Evolutionary conservation across 2,888 invertebrate species (phyloP).

Genomic region (Volucella bombylans): DNA sequence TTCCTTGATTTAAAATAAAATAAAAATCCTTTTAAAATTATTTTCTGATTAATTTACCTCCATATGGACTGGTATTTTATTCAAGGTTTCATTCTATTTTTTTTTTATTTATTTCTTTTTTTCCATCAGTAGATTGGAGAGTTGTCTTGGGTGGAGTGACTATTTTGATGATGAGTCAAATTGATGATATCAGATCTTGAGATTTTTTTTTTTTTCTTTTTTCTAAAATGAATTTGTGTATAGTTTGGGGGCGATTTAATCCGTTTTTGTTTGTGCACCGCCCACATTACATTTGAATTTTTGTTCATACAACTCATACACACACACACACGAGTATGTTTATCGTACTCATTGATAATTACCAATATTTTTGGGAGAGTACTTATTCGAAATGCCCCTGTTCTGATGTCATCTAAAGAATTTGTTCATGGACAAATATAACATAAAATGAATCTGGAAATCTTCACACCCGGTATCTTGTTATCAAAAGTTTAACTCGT

Average conservation of each 20-base stretch:
- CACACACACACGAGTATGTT: too few species aligned
- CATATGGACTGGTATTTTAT: background rate
- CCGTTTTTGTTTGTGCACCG: too few species aligned
- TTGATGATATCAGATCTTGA: constrained; percentile 51
- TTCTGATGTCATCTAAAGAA: too few species aligned
- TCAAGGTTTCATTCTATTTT: background rate
- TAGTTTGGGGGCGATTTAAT: background rate
- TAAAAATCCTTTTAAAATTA: background rate
- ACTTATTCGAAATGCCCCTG: too few species aligned
- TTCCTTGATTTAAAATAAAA: background rate
- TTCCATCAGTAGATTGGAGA: background rate
- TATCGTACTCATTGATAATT: too few species aligned
- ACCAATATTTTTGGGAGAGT: too few species aligned
- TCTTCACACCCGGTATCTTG: too few species aligned
- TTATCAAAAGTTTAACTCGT: too few species aligned
- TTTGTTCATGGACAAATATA: too few species aligned
- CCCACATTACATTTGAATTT: too few species aligned
- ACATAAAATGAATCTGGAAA: too few species aligned
- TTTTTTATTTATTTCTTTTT: background rate
- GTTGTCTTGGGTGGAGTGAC: background rate
- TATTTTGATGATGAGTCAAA: constrained; percentile 48
- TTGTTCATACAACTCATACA: too few species aligned
- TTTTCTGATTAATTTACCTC: background rate
- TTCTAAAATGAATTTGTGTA: background rate
- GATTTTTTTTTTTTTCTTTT: constrained; percentile 14